Percentiles rank a stretch among this genome's conserved stretches.
Conservation (phyloP, 1,140 invertebrate genomes). For the Habropoda laboriosa region DNA sequence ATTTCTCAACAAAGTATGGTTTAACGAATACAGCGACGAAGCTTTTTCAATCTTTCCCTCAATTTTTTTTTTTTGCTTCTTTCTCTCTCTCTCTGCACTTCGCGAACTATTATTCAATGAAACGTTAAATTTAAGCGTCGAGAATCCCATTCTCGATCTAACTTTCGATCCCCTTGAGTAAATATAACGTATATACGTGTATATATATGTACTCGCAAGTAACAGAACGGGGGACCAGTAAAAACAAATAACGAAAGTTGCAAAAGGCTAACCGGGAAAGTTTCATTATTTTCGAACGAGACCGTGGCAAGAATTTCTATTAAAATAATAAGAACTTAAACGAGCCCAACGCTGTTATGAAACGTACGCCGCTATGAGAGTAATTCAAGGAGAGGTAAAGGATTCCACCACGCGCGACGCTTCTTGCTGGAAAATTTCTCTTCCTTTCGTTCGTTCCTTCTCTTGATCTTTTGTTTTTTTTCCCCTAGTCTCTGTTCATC, state of each 20-base stretch:
- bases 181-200: slow-evolving; percentile 7
- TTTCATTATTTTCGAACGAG: slow-evolving; percentile 61
- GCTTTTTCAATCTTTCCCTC: no score
- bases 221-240: neutral
- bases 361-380: slow-evolving; percentile 13
- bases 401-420: neutral
- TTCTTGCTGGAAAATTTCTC: neutral
- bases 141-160: slow-evolving; percentile 15
- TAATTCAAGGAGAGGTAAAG: slow-evolving; percentile 8
- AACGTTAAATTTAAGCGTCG: slow-evolving; percentile 11
- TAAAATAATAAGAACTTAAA: slow-evolving; percentile 55
- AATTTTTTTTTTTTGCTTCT: neutral
- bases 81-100: neutral
- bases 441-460: neutral
- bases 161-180: slow-evolving; percentile 25
- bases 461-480: neutral
- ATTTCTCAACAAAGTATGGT: slow-evolving; percentile 6
- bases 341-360: slow-evolving; percentile 6
- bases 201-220: neutral
- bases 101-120: slow-evolving; percentile 18
- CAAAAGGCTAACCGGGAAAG: slow-evolving; percentile 37
- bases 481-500: neutral
- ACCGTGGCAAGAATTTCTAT: slow-evolving; percentile 60
- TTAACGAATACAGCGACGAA: slow-evolving; percentile 28
- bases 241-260: slow-evolving; percentile 62